A percentile compares a stretch with the other conserved stretches of the same genome.
Evolutionary conservation across 2,888 invertebrate genomes (phyloP).

Genomic region (Tenthredo amoena): DNA sequence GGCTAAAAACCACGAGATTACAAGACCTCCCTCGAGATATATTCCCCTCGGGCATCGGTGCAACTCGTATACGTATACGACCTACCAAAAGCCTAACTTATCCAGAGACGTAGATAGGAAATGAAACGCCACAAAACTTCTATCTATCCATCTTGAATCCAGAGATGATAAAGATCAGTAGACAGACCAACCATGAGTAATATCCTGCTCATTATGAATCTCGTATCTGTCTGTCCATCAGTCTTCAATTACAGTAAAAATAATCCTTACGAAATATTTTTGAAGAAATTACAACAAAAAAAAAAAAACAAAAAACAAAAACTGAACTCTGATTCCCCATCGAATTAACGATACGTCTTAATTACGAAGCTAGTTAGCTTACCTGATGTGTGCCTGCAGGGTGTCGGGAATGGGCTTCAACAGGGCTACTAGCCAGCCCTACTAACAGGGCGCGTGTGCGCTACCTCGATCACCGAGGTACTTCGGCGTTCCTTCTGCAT

Average conservation of each 20-base stretch:
- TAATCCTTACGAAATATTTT: not conserved
- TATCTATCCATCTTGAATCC: not conserved
- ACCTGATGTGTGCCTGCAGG: slow-evolving; percentile 74
- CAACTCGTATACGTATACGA: not conserved
- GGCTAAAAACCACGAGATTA: slow-evolving; percentile 34
- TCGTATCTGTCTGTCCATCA: not conserved
- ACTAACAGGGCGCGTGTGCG: slow-evolving; percentile 75
- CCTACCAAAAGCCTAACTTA: not conserved
- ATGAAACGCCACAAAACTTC: slow-evolving; percentile 12
- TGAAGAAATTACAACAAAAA: too few relatives aligned
- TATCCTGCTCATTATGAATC: slow-evolving; percentile 2
- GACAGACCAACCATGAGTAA: not conserved
- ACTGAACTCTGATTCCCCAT: not conserved
- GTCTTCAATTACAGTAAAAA: not conserved
- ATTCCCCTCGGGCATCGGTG: not conserved
- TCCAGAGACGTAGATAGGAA: not conserved
- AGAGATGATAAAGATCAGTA: slow-evolving; percentile 16
- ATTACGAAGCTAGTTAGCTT: slow-evolving; percentile 51
- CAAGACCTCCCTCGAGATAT: not conserved
- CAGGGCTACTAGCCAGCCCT: slow-evolving; percentile 75
- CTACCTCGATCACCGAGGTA: slow-evolving; percentile 75
- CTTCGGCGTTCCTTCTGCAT: slow-evolving; percentile 74
- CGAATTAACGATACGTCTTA: not conserved
- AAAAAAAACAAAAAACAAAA: not conserved
- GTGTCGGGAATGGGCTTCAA: slow-evolving; percentile 73